Evolutionary conservation across 2,797 vertebrate genomes (phyloP), one percentile per base, ranked within the genome.

Genomic region (Phoxinus dragarum): DNA sequence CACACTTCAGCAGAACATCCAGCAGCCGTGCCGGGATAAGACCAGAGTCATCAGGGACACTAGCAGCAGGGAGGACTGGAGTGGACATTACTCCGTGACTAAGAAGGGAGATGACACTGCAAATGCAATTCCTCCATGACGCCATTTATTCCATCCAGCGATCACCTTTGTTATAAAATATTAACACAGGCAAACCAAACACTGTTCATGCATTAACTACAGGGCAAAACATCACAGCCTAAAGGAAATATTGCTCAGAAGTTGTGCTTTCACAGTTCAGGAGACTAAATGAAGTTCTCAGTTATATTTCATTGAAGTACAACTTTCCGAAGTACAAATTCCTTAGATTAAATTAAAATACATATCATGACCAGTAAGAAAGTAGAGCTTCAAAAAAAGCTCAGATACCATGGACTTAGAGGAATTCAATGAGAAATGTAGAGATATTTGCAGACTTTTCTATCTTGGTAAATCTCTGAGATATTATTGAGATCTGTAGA

Each of bases 21-120:
- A 81, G 31, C 6, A 44, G 9, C 77, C 1, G 0, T 6, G 5
- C 17, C 17, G 1, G 27, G 17, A 72, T 71, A 68, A 68, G 73
- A 82, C 73, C 73, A 79, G 88, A 88, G 73, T 79, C 75, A 72
- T 47, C 34, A 59, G 61, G 61, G 69, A 34, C 49, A 40, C n/a
- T 44, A 17, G 76, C 3, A 69, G n/a, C n/a, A n/a, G n/a, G 34
- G 23, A 84, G 54, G 38, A 86, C 36, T 27, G 38, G 38, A 74
- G 59, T 42, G 6, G 67, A 61, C 74, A 86, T 76, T 56, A 38
- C 34, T n/a, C 34, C 6, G 47, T 83, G 77, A 83, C 76, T 84
- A 87, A 89, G 44, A 4, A 68, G 16, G 54, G 31, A 77, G 80
- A 84, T 73, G 66, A 80, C 84, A 81, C 66, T 52, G 84, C 83